A percentile compares a stretch with the other conserved stretches of the same genome.
These are phyloP conservation scores for Oceanites oceanicus DNA, from an alignment of 2,113 vertebrate species.

Conservation along the genomic window DNA sequence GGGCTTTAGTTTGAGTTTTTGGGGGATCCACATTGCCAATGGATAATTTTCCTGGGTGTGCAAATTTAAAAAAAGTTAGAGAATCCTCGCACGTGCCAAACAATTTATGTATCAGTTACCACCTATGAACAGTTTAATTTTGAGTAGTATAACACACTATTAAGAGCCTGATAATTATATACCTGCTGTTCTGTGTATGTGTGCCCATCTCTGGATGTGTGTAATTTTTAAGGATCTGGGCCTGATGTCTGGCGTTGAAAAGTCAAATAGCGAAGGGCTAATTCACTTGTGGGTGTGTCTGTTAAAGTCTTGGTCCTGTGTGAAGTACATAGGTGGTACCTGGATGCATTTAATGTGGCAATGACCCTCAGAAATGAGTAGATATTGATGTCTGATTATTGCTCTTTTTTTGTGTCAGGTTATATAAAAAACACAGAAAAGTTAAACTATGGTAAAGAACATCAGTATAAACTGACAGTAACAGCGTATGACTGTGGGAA, in stretches of 20 bases:
- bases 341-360: not conserved
- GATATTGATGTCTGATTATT: not conserved
- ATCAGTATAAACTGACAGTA: conserved; percentile 92
- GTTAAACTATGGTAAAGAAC: conserved; percentile 89
- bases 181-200: not conserved
- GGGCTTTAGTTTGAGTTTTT: not conserved
- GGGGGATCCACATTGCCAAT: not conserved
- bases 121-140: not conserved
- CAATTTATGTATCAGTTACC: not conserved
- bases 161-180: not conserved
- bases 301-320: not conserved
- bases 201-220: not conserved
- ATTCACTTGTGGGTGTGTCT: not conserved
- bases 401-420: conserved; percentile 70
- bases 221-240: not conserved
- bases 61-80: not conserved
- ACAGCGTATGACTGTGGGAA: conserved; percentile 97
- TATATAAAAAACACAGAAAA: conserved; percentile 96
- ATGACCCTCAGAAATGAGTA: not conserved
- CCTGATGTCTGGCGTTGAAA: not conserved
- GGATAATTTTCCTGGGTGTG: not conserved
- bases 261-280: not conserved
- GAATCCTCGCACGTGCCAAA: not conserved
- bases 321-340: not conserved
- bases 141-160: accelerated